Conservation (phyloP, 1,140 invertebrate species). For the Zaprionus taronus region DNA sequence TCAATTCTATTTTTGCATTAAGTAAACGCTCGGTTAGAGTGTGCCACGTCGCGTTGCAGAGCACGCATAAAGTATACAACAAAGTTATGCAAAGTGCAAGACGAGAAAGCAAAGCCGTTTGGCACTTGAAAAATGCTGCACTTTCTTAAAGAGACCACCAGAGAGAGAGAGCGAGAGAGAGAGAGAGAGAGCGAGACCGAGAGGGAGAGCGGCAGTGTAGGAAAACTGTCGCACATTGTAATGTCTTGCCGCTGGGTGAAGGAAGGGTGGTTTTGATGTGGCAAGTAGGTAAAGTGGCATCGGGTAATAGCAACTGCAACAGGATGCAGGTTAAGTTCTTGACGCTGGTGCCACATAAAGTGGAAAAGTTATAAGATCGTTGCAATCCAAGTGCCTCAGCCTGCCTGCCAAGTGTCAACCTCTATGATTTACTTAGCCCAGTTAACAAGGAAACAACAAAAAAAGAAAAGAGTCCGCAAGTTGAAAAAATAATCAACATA, state of each 20-base stretch:
- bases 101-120: slow-evolving; percentile 55
- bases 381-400: slow-evolving; percentile 32
- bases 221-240: slow-evolving; percentile 74
- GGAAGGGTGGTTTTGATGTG: background rate
- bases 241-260: slow-evolving; percentile 25
- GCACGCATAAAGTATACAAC: slow-evolving; percentile 68
- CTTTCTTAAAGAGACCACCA: slow-evolving; percentile 18
- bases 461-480: background rate
- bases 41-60: slow-evolving; percentile 40
- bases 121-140: slow-evolving; percentile 71
- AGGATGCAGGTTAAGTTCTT: slow-evolving; percentile 81
- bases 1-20: slow-evolving; percentile 51
- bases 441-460: slow-evolving; percentile 59
- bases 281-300: slow-evolving; percentile 27
- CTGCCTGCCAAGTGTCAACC: slow-evolving; percentile 71
- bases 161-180: too few species aligned
- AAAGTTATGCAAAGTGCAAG: slow-evolving; percentile 81
- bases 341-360: slow-evolving; percentile 75
- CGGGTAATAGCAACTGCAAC: slow-evolving; percentile 63
- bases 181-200: too few species aligned
- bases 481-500: slow-evolving; percentile 53
- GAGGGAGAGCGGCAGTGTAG: background rate
- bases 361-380: slow-evolving; percentile 70
- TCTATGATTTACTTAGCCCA: slow-evolving; percentile 71
- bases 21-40: slow-evolving; percentile 73